phyloP scores from a whole-genome alignment of 2,888 invertebrate species.

The Parelbella ahira region DNA sequence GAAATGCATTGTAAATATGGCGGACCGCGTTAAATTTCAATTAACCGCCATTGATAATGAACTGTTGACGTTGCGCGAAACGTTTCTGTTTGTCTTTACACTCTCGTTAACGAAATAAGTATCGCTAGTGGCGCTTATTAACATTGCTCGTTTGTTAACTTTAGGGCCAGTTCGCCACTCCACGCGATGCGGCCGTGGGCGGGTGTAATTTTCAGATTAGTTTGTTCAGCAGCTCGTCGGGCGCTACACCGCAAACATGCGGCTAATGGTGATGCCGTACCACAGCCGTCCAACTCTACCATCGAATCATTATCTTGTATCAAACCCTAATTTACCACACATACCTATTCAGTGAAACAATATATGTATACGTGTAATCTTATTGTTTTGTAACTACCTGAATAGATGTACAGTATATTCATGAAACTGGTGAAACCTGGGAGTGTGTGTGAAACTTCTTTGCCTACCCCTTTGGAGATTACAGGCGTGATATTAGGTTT shows the following conservation, averaged over 20 bases:
- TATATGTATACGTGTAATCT: too few relatives aligned
- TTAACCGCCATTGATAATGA: constrained; percentile 8
- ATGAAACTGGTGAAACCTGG: too few relatives aligned
- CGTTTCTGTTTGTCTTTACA: constrained; percentile 17
- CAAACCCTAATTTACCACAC: too few relatives aligned
- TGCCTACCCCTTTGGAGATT: too few relatives aligned
- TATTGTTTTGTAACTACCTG: too few relatives aligned
- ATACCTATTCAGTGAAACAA: too few relatives aligned
- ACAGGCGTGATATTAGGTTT: too few relatives aligned
- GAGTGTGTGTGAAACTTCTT: too few relatives aligned
- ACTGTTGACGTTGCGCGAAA: too few relatives aligned
- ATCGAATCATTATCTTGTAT: too few relatives aligned
- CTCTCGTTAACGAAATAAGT: constrained; percentile 6
- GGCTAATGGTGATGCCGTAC: constrained; percentile 47
- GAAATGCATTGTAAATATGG: constrained; percentile 5
- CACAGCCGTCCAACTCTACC: too few relatives aligned
- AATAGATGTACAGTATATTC: too few relatives aligned
- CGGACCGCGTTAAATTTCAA: neutral
- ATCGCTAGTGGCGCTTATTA: constrained; percentile 10
- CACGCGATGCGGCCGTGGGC: constrained; percentile 31
- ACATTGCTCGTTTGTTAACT: constrained; percentile 42
- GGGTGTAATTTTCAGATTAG: constrained; percentile 77
- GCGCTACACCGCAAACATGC: constrained; percentile 63
- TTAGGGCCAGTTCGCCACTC: constrained; percentile 51
- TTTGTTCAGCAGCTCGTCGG: constrained; percentile 68